phyloP scores from a whole-genome alignment of 2,888 invertebrate species.

The Catocala fraxini region DNA sequence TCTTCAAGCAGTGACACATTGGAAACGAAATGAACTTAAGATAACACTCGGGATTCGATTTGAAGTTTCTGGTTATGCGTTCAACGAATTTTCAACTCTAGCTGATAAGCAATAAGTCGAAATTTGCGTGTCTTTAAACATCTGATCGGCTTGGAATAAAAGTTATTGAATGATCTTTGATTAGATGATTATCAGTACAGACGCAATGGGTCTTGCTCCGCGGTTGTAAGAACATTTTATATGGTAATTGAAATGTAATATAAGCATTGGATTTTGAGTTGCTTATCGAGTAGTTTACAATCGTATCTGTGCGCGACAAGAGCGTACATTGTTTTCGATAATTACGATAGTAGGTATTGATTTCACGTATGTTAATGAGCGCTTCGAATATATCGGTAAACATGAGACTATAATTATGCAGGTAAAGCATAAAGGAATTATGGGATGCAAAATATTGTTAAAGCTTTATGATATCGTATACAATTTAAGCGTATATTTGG shows the following conservation, averaged over 20 bases:
- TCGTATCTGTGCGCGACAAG: slow-evolving; percentile 59
- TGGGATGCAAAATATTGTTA: slow-evolving; percentile 7
- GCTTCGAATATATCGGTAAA: slow-evolving; percentile 58
- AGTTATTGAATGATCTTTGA: slow-evolving; percentile 85
- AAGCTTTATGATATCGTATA: neutral
- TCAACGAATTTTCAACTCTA: slow-evolving; percentile 65
- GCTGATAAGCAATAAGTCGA: slow-evolving; percentile 54
- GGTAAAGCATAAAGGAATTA: slow-evolving; percentile 29
- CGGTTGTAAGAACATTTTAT: slow-evolving; percentile 81
- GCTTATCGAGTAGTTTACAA: slow-evolving; percentile 77
- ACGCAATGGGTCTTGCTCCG: slow-evolving; percentile 73
- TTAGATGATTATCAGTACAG: slow-evolving; percentile 86
- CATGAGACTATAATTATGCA: slow-evolving; percentile 39
- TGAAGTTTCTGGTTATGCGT: slow-evolving; percentile 62
- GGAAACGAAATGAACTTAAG: slow-evolving; percentile 71
- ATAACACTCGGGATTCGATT: slow-evolving; percentile 77
- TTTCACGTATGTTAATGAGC: slow-evolving; percentile 77
- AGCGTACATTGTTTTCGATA: slow-evolving; percentile 63
- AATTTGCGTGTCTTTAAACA: slow-evolving; percentile 51
- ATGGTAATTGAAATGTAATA: slow-evolving; percentile 87
- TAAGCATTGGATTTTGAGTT: slow-evolving; percentile 77
- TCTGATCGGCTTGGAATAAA: slow-evolving; percentile 75
- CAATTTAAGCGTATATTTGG: no score
- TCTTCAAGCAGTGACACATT: slow-evolving; percentile 62
- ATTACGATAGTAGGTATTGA: slow-evolving; percentile 74